Conservation (phyloP, 1,140 invertebrate genomes). For the Portunus trituberculatus region DNA sequence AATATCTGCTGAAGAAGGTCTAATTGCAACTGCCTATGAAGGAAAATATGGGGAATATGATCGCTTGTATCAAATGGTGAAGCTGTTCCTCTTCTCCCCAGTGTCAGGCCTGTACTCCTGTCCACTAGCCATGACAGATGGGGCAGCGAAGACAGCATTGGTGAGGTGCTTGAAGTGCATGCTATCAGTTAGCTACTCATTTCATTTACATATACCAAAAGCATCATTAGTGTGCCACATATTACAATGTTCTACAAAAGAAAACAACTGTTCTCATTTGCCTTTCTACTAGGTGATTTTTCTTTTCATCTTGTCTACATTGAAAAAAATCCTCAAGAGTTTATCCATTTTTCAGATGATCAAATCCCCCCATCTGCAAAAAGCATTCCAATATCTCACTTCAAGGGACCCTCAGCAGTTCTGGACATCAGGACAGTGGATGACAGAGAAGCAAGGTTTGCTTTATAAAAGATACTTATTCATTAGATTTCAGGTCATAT, state of each 20-base stretch:
- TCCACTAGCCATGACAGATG: slow-evolving; percentile 86
- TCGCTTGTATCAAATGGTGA: slow-evolving; percentile 84
- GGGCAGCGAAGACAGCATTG: slow-evolving; percentile 83
- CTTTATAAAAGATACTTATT: background rate
- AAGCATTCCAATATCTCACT: slow-evolving; percentile 81
- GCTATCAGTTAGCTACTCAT: background rate
- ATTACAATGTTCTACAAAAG: too few relatives aligned
- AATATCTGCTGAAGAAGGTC: slow-evolving; percentile 84
- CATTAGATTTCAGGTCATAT: background rate
- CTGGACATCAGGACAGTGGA: slow-evolving; percentile 86
- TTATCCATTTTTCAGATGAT: slow-evolving; percentile 67
- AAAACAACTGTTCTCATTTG: too few relatives aligned
- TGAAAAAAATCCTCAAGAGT: too few relatives aligned
- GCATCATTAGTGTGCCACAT: too few relatives aligned
- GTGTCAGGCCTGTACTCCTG: slow-evolving; percentile 84
- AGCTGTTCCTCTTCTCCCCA: slow-evolving; percentile 83
- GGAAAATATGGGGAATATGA: slow-evolving; percentile 81
- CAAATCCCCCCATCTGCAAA: slow-evolving; percentile 78
- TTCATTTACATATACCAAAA: background rate
- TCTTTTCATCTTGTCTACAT: too few relatives aligned
- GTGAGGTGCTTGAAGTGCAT: slow-evolving; percentile 75
- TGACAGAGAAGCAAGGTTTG: slow-evolving; percentile 83
- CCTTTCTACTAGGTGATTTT: too few relatives aligned
- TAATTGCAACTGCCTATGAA: slow-evolving; percentile 84
- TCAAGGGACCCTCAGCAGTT: slow-evolving; percentile 82